A percentile compares a stretch with the other conserved stretches of the same genome.
These are phyloP conservation scores for Lepidurus arcticus DNA, from an alignment of 1,140 invertebrate genomes.

Conservation along the genomic window DNA sequence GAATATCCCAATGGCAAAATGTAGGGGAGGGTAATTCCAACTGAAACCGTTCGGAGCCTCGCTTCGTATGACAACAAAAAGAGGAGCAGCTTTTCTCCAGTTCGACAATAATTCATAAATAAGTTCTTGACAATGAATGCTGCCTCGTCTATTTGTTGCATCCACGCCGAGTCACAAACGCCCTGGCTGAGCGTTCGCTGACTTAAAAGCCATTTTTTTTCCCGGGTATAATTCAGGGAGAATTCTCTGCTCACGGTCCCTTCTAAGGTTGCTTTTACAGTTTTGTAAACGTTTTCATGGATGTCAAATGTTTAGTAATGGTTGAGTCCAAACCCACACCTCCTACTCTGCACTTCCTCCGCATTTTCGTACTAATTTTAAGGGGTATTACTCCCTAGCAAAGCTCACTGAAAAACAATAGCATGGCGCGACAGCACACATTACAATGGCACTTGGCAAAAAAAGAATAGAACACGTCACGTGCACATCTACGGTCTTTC, in stretches of 20 bases:
- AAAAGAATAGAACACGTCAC: background rate
- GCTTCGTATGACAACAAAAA: background rate
- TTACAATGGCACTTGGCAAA: conserved; percentile 19
- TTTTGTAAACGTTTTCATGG: background rate
- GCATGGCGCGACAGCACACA: conserved; percentile 16
- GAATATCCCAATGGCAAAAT: background rate
- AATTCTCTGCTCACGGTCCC: conserved; percentile 4
- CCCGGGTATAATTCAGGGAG: background rate
- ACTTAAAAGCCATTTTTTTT: background rate
- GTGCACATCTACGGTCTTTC: background rate
- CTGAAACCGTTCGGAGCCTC: conserved; percentile 17
- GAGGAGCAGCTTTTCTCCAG: background rate
- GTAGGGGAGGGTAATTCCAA: background rate
- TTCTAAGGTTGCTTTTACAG: background rate
- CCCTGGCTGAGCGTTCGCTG: background rate
- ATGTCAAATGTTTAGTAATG: background rate
- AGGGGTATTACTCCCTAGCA: background rate
- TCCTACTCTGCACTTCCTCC: background rate
- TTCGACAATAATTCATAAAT: background rate
- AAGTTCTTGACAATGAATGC: background rate
- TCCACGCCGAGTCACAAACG: background rate
- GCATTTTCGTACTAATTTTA: background rate
- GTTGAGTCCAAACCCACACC: background rate
- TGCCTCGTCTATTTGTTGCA: conserved; percentile 11
- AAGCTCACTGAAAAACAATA: conserved; percentile 13